Conservation (phyloP, 30 jellyfish, hydroid and myxozoan genomes). For the Hydractinia echinata region DNA sequence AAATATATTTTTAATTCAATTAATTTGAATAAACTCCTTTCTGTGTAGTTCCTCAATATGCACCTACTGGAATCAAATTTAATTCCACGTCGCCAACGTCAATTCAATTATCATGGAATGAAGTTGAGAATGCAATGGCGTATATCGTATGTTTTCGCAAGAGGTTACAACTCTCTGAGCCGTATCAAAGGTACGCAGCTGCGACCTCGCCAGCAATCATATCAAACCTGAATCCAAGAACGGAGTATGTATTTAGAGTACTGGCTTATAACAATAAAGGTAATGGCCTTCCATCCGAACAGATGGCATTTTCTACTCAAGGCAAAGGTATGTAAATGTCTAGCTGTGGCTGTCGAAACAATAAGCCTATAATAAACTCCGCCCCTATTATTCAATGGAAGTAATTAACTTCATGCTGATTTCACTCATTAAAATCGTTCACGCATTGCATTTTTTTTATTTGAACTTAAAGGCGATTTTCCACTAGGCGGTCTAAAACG, state of each 20-base stretch:
- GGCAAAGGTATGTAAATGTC: too few species aligned
- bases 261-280: constrained; percentile 61
- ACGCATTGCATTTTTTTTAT: too few species aligned
- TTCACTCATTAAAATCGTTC: too few species aligned
- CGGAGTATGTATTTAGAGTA: constrained; percentile 44
- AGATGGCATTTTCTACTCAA: too few species aligned
- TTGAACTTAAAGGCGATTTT: too few species aligned
- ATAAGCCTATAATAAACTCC: too few species aligned
- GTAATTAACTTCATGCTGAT: too few species aligned
- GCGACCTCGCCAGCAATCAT: constrained; percentile 30
- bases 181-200: constrained; percentile 15
- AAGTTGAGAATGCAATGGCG: constrained; percentile 29
- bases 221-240: constrained; percentile 37
- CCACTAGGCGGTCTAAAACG: too few species aligned
- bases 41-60: constrained; percentile 53
- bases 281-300: constrained; percentile 63
- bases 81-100: constrained; percentile 10
- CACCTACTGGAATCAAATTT: constrained; percentile 47
- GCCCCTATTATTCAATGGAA: too few species aligned
- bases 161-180: background rate
- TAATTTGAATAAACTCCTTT: background rate
- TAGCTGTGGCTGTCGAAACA: too few species aligned
- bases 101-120: constrained; percentile 7
- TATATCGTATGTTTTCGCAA: constrained; percentile 55
- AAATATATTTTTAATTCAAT: background rate